A percentile compares a stretch with the other conserved stretches of the same genome.
phyloP scores from a whole-genome alignment of 2,888 invertebrate genomes.

The Andrena dorsata region DNA sequence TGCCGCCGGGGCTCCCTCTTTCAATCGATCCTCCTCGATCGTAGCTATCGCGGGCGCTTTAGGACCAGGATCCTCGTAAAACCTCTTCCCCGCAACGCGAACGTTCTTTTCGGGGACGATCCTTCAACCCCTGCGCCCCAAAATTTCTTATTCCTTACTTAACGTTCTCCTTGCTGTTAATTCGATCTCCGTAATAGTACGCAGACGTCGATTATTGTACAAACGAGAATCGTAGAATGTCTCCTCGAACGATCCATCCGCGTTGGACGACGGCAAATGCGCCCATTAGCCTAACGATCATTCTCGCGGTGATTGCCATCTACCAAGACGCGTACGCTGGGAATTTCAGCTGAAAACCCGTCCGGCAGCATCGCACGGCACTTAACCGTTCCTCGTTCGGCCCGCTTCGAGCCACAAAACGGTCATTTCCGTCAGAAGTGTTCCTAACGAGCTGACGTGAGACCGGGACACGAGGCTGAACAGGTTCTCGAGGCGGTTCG shows the following conservation, averaged over 20 bases:
- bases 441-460: slow-evolving; percentile 57
- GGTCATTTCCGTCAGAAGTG: slow-evolving; percentile 65
- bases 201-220: too few species aligned
- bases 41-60: background rate
- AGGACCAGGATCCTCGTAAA: background rate
- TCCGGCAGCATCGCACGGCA: slow-evolving; percentile 47
- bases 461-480: slow-evolving; percentile 33
- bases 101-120: too few species aligned
- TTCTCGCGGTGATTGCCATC: background rate
- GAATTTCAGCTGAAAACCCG: slow-evolving; percentile 29
- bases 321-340: background rate
- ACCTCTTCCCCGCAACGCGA: too few species aligned
- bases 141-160: too few species aligned
- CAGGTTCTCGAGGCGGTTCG: slow-evolving; percentile 47
- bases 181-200: too few species aligned
- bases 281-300: too few species aligned
- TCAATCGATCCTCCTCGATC: slow-evolving; percentile 19
- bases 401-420: slow-evolving; percentile 54
- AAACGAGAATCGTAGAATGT: too few species aligned
- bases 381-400: slow-evolving; percentile 55
- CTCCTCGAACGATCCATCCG: too few species aligned
- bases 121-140: too few species aligned
- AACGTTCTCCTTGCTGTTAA: too few species aligned
- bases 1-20: background rate
- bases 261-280: too few species aligned